phyloP scores from a whole-genome alignment of 2,797 vertebrate genomes.

The Peromyscus attwateri region DNA sequence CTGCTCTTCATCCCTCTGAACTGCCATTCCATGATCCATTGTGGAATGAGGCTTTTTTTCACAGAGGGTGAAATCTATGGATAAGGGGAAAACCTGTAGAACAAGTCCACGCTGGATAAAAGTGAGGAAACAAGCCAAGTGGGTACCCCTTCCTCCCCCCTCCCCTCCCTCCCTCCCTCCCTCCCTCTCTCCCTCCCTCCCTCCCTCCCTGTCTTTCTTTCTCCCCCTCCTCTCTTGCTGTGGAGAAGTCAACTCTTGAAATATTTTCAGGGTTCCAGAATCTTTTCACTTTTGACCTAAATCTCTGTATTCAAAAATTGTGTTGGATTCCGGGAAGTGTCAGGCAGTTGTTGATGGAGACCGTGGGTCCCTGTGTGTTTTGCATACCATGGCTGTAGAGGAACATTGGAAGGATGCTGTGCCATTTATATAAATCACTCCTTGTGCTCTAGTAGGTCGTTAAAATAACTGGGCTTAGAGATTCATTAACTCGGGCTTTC shows the following conservation, averaged over 20 bases:
- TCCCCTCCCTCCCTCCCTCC: not conserved
- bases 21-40: not conserved
- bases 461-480: not conserved
- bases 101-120: not conserved
- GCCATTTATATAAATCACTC: not conserved
- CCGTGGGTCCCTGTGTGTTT: not conserved
- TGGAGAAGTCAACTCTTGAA: not conserved
- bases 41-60: not conserved
- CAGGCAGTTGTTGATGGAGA: not conserved
- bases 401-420: not conserved
- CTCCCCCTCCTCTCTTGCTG: not conserved
- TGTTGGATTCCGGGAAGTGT: not conserved
- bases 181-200: not conserved
- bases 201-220: too few relatives aligned
- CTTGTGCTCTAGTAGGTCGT: not conserved
- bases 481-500: not conserved
- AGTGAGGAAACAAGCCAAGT: fast-evolving
- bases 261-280: not conserved
- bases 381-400: not conserved
- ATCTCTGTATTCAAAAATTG: not conserved
- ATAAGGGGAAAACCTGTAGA: not conserved
- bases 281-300: not conserved
- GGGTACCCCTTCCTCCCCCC: not conserved
- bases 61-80: not conserved
- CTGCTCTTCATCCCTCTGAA: not conserved